Evolutionary conservation across 2,113 vertebrate genomes (phyloP), one percentile per base, ranked within the genome.

Genomic region (Rostratula benghalensis): DNA sequence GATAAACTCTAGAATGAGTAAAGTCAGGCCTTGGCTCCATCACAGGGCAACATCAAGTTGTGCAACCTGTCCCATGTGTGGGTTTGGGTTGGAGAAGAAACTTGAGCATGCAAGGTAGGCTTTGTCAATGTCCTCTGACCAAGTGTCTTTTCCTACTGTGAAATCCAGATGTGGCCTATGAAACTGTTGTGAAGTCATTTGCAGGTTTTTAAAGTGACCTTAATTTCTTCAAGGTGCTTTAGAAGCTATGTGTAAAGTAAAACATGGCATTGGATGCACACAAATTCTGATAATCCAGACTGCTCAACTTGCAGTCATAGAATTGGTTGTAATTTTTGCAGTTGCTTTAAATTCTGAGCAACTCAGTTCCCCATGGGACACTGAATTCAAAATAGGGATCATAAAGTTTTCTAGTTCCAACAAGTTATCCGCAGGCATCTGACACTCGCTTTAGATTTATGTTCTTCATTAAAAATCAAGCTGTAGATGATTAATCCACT

Each of bases 11-110:
- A 64, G 45, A 63, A 71, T 46, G 51, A 24, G 22, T 74, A 46
- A 75, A 56, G 31, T 37, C 46, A 87, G 21, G 19, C 16, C 18
- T 54, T 77, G 73, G 12, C n/a, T 93, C 23, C 35, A 30, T 50
- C 57, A 53, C 11, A 50, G 31, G 31, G 33, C 35, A 37, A 12
- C 0, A 0, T 3, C 10, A 39, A 48, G 23, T 51, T 51, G 15
- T 83, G 54, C 33, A 69, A 14, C 4, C 19, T 56, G 18, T 27
- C n/a, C 20, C 6, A 6, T 41, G 18, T 31, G 27, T 78, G 25
- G 10, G 25, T 59, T 81, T 81, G 13, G 1, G 0, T 33, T 75
- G 60, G 20, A 84, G 53, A 56, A 11, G 22, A 67, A 63, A 27
- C 0, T 4, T 46, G 23, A 5, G 1, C 10, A 10, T 28, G 14